These are phyloP conservation scores for Odocoileus hemionus DNA, from an alignment of 2,113 vertebrate genomes.

Conservation along the genomic window DNA sequence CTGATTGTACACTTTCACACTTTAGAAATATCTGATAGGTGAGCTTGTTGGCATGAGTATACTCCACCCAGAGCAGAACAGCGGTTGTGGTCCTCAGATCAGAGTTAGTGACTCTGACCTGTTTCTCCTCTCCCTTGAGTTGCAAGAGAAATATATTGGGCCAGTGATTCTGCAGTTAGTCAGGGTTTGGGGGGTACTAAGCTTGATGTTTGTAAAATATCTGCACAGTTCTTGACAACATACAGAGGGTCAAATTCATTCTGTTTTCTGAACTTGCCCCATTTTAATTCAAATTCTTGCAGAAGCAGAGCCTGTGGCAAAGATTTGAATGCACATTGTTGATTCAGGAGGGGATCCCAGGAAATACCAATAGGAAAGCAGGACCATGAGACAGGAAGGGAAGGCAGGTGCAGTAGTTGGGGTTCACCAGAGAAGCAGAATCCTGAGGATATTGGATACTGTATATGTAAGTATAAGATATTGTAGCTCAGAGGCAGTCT, in stretches of 20 bases:
- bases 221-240: too few relatives aligned
- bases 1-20: neutral
- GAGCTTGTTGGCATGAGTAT: rapidly evolving
- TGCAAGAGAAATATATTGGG: neutral
- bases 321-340: rapidly evolving
- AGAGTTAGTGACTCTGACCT: neutral
- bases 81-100: rapidly evolving
- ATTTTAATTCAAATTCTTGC: neutral
- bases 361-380: neutral
- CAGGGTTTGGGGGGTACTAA: neutral
- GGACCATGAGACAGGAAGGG: neutral
- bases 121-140: neutral
- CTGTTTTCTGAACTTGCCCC: neutral
- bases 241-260: rapidly evolving
- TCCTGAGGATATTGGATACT: neutral
- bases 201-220: neutral
- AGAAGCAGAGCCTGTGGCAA: neutral
- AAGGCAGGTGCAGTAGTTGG: neutral
- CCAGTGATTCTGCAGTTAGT: neutral
- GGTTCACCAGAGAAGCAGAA: neutral
- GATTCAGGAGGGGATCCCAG: neutral
- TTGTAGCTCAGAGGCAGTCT: neutral
- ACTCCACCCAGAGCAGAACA: rapidly evolving
- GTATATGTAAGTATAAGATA: neutral
- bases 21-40: neutral